Evolutionary conservation across 2,888 invertebrate species (phyloP), one percentile per base, ranked within the genome.

Genomic region (Zootermopsis nevadensis): DNA sequence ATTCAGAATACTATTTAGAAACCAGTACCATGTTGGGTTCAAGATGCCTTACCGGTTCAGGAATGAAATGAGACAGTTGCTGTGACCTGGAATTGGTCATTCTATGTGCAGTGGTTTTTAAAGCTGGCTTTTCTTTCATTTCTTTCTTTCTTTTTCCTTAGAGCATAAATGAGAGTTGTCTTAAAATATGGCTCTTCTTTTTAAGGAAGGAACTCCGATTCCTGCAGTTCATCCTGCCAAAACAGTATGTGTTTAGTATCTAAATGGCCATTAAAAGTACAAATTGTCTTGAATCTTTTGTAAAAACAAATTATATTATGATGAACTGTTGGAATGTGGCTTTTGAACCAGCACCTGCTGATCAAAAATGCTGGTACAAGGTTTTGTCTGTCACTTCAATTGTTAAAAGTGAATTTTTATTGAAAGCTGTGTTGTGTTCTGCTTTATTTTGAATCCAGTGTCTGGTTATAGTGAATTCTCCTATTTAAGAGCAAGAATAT

Each of bases 241-340:
- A 33, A 30, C 81, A 55, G 31, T 77, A 38, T 76, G 22, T 33
- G 76, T 80, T 76, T 66, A 72, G 69, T 35, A 69, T 80, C 55
- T 60, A 82, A 83, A 82, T 82, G 74, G 82, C 66, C 60, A 83
- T 67, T 55, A 81, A 81, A 82, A 83, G 83, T 83, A 83, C 83
- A 83, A 83, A 83, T 83, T 77, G 81, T 83, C 77, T 60, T 30
- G 79, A 81, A 77, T 69, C 53, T 83, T 83, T 83, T 81, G 81
- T 81, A 77, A 48, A 48, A 81, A 27, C 53, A 74, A 31, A 4
- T 4, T 35, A 22, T 81, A 27, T 69, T 74, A 66, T 67, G 82
- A 82, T 76, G 55, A 81, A 72, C 72, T 77, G 53, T 66, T 33
- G 79, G 77, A 77, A 77, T 80, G 35, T 81, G 53, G 31, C 72